These are phyloP conservation scores for Drosophila aldrichi DNA, from an alignment of 2,888 invertebrate species.

Conservation along the genomic window DNA sequence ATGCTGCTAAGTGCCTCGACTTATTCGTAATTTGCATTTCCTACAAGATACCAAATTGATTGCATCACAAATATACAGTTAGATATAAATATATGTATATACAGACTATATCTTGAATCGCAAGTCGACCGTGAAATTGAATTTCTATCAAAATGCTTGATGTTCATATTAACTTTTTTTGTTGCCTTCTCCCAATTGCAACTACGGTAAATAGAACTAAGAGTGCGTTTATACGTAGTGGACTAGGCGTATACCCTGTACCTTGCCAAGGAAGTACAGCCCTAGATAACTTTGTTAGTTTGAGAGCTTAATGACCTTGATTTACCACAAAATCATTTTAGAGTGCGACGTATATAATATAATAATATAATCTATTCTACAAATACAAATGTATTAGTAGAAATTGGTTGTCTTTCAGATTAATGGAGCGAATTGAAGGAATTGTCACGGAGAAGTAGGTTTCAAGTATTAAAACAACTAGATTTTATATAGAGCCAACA, in stretches of 20 bases:
- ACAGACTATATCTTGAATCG: conserved; percentile 49
- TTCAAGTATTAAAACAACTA: too few species aligned
- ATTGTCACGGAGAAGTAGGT: too few species aligned
- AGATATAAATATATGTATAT: conserved; percentile 24
- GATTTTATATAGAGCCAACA: too few species aligned
- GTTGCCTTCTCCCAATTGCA: conserved; percentile 36
- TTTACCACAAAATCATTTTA: too few species aligned
- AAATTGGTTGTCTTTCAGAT: too few species aligned
- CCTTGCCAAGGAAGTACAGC: background rate
- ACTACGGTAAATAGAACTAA: conserved; percentile 3
- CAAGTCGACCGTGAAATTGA: conserved; percentile 84
- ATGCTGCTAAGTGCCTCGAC: conserved; percentile 67
- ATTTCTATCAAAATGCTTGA: conserved; percentile 59
- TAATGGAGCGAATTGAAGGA: too few species aligned
- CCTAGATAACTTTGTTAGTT: too few species aligned
- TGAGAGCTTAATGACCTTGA: too few species aligned
- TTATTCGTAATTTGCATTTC: conserved; percentile 72
- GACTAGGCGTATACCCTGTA: conserved; percentile 14
- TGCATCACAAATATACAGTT: conserved; percentile 54
- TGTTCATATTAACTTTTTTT: conserved; percentile 26
- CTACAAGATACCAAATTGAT: conserved; percentile 59
- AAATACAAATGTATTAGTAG: too few species aligned
- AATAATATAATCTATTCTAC: too few species aligned
- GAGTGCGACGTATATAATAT: too few species aligned
- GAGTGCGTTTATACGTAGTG: conserved; percentile 1